Evolutionary conservation across 1,140 invertebrate species (phyloP), one percentile per base, ranked within the genome.

Genomic region (Lasaia peninsularis): DNA sequence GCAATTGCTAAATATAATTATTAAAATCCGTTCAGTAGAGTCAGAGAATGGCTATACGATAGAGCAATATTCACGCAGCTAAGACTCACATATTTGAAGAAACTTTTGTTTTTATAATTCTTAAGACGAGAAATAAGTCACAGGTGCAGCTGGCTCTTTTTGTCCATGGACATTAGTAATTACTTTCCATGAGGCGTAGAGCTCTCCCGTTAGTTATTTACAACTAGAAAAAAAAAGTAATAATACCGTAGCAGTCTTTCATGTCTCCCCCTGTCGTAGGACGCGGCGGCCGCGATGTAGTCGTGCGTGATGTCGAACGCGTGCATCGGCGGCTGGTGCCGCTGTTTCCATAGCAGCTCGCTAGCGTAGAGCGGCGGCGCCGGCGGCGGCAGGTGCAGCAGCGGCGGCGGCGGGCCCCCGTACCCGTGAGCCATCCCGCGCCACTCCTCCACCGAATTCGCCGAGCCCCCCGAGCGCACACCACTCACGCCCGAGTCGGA

Each of bases 361-460:
- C 75, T 74, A 59, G 73, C 71, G 65, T 84, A 81, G 33, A 85
- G 75, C 62, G 87, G 71, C 57, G 81, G 86, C 66, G 82, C 84
- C 68, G 79, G 86, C 69, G 79, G 85, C 71, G 87, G 86, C 53
- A 75, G 88, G 66, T 78, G 78, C 65, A 84, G 80, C 75, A 68
- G 68, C 78, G 78, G 71, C 70, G 71, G 80, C 70, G 63, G 76
- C 56, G 71, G 80, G 51, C 74, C 90, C 69, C 69, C 84, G 65
- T 78, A 86, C 37, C 73, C 87, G 86, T 78, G 89, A 80, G 71
- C 83, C 86, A 77, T 90, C 56, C 77, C 89, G 79, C 74, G 88
- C 87, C 80, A 90, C 80, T 94, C 94, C 92, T 94, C 94, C 74
- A 94, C 93, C 80, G 93, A 93, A 78, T 93, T 94, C 80, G 94